phyloP scores from a whole-genome alignment of 2,113 vertebrate genomes.

The Pterocles gutturalis region DNA sequence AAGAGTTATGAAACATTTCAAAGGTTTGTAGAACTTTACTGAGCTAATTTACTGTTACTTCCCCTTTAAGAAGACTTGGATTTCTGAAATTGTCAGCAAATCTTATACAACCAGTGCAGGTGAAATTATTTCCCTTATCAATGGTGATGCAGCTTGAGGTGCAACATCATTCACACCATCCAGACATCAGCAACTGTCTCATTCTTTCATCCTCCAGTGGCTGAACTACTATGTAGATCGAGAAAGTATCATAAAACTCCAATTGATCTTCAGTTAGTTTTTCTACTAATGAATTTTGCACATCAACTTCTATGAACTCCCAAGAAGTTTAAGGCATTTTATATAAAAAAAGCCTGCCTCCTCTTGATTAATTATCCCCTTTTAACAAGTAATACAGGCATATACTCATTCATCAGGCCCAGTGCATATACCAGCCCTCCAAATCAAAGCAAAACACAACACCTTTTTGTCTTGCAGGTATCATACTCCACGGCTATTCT shows the following conservation, averaged over 20 bases:
- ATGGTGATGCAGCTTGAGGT: neutral
- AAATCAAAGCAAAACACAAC: neutral
- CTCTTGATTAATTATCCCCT: neutral
- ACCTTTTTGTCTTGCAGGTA: neutral
- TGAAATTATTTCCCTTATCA: neutral
- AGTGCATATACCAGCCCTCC: neutral
- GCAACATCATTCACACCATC: neutral
- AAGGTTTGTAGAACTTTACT: neutral
- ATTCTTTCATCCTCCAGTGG: neutral
- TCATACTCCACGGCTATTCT: neutral
- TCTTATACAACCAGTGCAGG: rapidly evolving
- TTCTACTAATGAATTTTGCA: neutral
- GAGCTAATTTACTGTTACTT: neutral
- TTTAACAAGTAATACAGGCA: rapidly evolving
- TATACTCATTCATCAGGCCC: neutral
- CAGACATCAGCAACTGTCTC: neutral
- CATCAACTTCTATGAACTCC: neutral
- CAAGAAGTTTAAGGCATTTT: neutral
- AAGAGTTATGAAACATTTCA: neutral
- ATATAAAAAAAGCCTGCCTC: neutral
- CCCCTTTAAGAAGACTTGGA: neutral
- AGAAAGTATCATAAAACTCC: neutral
- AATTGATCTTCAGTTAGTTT: neutral
- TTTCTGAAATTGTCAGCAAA: neutral
- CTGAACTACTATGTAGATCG: neutral